phyloP scores from a whole-genome alignment of 2,888 invertebrate species.

The Cecidostiba fungosa region DNA sequence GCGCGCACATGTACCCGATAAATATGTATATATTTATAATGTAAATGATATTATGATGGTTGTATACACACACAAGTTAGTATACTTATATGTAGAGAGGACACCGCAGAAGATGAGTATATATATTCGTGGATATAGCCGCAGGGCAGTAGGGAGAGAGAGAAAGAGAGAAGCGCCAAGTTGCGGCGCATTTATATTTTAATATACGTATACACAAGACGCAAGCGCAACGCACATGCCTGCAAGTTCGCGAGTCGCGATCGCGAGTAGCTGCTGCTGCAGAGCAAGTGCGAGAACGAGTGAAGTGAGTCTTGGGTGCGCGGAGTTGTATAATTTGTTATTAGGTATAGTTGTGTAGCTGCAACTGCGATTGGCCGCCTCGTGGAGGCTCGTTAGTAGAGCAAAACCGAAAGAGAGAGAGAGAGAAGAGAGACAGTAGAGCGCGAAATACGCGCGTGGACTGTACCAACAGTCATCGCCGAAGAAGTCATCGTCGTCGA shows the following conservation, averaged over 20 bases:
- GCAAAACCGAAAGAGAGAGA: not conserved
- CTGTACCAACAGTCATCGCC: not conserved
- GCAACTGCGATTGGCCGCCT: constrained; percentile 22
- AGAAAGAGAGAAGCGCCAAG: not conserved
- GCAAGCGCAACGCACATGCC: not conserved
- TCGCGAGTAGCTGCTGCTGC: too few relatives aligned
- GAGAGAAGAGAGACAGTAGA: not conserved
- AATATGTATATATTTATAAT: too few relatives aligned
- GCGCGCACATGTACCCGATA: too few relatives aligned
- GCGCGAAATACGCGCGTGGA: not conserved
- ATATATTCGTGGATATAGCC: too few relatives aligned
- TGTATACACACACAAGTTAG: too few relatives aligned
- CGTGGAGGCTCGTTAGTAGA: constrained; percentile 51
- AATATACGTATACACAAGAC: not conserved
- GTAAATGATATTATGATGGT: too few relatives aligned
- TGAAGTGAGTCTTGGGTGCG: not conserved
- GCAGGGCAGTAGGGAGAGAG: not conserved
- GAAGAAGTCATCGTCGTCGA: not conserved
- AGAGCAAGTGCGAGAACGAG: not conserved
- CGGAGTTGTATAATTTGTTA: not conserved
- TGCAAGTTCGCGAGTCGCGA: too few relatives aligned
- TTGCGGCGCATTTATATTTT: not conserved
- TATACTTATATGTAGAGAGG: too few relatives aligned
- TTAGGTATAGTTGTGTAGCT: not conserved
- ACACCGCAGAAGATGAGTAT: too few relatives aligned